Evolutionary conservation across 2,888 invertebrate species (phyloP), one percentile per base, ranked within the genome.

Genomic region (Pyrrhosoma nymphula): DNA sequence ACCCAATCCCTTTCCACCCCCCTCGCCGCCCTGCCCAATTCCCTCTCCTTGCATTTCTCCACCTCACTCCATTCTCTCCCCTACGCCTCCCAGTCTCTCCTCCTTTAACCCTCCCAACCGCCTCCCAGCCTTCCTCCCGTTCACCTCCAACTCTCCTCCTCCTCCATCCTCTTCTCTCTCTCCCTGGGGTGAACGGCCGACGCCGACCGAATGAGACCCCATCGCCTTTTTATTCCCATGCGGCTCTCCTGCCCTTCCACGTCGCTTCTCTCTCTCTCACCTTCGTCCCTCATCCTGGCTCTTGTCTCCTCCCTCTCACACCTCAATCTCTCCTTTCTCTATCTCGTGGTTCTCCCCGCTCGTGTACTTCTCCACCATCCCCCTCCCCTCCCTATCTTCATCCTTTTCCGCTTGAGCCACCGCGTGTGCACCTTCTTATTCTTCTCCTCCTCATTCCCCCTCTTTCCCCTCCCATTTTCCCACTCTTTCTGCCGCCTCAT

Each of bases 161-260:
- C 90, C 95, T 95, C 95, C 95, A 55, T 26, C 39, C 60, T 60
- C 60, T n/a, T 47, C 47, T 47, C 69, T 35, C 47, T 75, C 82
- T 91, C 91, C 91, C 91, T 35, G 93, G 93, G 93, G 93, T 93
- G 93, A 93, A 93, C 93, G 93, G 63, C 93, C 93, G 69, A 93
- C 23, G 93, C 39, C 91, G 91, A 91, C 91, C 91, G 91, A 91
- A 91, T 91, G 93, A 96, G 96, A 96, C 96, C 96, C 96, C 95
- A 95, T 95, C 95, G 95, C 95, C 63, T 82, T 90, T 93, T 95
- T 95, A 95, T 95, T 95, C 95, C 95, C 95, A 95, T 95, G 93
- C 95, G 91, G 90, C 95, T 95, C 95, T 95, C 95, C 89, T 91
- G 75, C 90, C 35, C 88, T 39, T 93, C 95, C 88, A 95, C 89